These are phyloP conservation scores for Gavialis gangeticus DNA, from an alignment of 2,113 vertebrate species.

Conservation along the genomic window DNA sequence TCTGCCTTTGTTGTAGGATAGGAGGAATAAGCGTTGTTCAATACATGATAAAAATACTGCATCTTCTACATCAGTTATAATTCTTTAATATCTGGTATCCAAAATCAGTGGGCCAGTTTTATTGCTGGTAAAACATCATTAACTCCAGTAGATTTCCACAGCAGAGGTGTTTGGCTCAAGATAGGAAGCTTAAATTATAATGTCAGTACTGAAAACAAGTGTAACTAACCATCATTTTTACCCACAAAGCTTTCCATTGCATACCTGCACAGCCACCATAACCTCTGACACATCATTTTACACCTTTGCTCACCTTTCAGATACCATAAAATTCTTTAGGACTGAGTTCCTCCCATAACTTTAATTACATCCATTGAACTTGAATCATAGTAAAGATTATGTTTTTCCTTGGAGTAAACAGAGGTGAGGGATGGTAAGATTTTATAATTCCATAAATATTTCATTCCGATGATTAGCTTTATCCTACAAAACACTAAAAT, in stretches of 20 bases:
- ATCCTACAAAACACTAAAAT: neutral
- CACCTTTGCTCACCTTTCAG: accelerated
- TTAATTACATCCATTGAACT: neutral
- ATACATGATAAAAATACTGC: neutral
- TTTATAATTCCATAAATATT: neutral
- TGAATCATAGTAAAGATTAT: neutral
- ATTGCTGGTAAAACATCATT: neutral
- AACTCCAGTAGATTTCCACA: neutral
- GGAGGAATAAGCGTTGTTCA: neutral
- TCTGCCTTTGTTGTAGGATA: neutral
- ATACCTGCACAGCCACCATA: neutral
- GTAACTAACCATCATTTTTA: neutral
- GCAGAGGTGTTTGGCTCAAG: neutral
- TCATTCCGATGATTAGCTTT: neutral
- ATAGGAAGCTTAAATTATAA: neutral
- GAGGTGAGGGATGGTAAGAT: neutral
- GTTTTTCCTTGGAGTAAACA: neutral
- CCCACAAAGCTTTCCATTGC: neutral
- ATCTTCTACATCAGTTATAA: neutral
- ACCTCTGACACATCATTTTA: neutral
- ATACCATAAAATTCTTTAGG: neutral
- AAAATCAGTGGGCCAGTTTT: neutral
- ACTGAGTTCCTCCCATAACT: neutral
- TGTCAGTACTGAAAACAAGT: neutral
- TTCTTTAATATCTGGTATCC: neutral